A percentile compares a stretch with the other conserved stretches of the same genome.
Evolutionary conservation across 2,113 vertebrate species (phyloP).

Genomic region (Oryzias celebensis): DNA sequence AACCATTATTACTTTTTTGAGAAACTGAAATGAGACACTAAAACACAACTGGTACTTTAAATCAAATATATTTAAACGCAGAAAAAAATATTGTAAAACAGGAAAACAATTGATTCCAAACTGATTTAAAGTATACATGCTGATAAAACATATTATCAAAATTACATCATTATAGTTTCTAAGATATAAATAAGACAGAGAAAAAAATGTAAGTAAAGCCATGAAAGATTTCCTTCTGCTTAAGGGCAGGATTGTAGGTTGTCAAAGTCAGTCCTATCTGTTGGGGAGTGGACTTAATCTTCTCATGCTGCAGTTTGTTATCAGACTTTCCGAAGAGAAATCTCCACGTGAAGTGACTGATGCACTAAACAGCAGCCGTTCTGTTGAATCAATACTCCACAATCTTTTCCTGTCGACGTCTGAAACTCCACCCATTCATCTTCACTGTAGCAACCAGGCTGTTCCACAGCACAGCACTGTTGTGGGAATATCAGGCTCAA

Average conservation of each 20-base stretch:
- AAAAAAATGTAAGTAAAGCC: background rate
- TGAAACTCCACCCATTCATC: slow-evolving; percentile 70
- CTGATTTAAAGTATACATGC: too few species aligned
- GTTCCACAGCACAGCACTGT: slow-evolving; percentile 39
- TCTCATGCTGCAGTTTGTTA: slow-evolving; percentile 15
- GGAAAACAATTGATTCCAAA: too few species aligned
- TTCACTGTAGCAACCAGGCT: slow-evolving; percentile 19
- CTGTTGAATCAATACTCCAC: slow-evolving; percentile 36
- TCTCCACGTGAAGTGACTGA: slow-evolving; percentile 23
- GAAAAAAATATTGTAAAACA: too few species aligned
- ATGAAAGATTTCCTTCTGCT: background rate
- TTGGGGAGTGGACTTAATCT: background rate
- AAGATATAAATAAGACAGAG: too few species aligned
- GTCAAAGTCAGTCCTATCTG: background rate
- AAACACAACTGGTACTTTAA: too few species aligned
- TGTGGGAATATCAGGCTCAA: slow-evolving; percentile 32
- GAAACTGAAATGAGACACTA: background rate
- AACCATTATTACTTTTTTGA: background rate
- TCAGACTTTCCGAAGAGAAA: slow-evolving; percentile 11
- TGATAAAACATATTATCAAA: too few species aligned
- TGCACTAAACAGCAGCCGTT: slow-evolving; percentile 23
- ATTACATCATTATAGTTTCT: too few species aligned
- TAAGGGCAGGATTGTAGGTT: background rate
- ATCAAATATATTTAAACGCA: too few species aligned
- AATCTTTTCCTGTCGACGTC: slow-evolving; percentile 45